Percentiles rank a stretch among this genome's conserved stretches.
Conservation (phyloP, 2,888 invertebrate genomes). For the Hirtodrosophila cameraria region DNA sequence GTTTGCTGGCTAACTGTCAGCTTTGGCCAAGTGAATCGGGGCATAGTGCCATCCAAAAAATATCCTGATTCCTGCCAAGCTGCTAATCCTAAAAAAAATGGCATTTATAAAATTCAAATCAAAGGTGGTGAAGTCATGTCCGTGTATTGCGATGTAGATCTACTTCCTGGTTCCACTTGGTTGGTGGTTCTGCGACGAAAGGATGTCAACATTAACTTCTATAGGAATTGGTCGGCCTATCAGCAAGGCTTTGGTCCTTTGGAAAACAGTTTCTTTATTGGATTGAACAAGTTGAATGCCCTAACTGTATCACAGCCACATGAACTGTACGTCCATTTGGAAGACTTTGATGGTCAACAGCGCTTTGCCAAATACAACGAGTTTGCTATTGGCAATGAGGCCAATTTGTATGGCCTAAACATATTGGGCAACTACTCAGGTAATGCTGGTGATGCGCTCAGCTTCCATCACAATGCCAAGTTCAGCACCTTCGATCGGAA, state of each 20-base stretch:
- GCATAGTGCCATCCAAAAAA: background rate
- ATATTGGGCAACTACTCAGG: slow-evolving; percentile 87
- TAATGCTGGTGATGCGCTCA: slow-evolving; percentile 87
- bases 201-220: slow-evolving; percentile 30
- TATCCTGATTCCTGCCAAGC: slow-evolving; percentile 30
- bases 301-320: slow-evolving; percentile 79
- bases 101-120: slow-evolving; percentile 30
- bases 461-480: slow-evolving; percentile 87
- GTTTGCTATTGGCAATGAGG: slow-evolving; percentile 87
- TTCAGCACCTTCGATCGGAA: slow-evolving; percentile 88
- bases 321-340: slow-evolving; percentile 87
- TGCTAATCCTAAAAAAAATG: slow-evolving; percentile 37
- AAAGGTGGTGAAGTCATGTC: slow-evolving; percentile 16
- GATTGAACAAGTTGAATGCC: slow-evolving; percentile 87
- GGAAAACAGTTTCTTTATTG: slow-evolving; percentile 86
- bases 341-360: slow-evolving; percentile 86
- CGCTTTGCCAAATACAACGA: slow-evolving; percentile 86
- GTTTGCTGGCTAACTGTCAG: slow-evolving; percentile 3
- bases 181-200: slow-evolving; percentile 30
- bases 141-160: slow-evolving; percentile 32
- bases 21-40: background rate
- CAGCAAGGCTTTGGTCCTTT: slow-evolving; percentile 30
- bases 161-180: slow-evolving; percentile 18
- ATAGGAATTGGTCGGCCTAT: slow-evolving; percentile 24
- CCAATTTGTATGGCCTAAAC: slow-evolving; percentile 87